These are phyloP conservation scores for Petroica traversi DNA, from an alignment of 2,113 vertebrate species.

Conservation along the genomic window DNA sequence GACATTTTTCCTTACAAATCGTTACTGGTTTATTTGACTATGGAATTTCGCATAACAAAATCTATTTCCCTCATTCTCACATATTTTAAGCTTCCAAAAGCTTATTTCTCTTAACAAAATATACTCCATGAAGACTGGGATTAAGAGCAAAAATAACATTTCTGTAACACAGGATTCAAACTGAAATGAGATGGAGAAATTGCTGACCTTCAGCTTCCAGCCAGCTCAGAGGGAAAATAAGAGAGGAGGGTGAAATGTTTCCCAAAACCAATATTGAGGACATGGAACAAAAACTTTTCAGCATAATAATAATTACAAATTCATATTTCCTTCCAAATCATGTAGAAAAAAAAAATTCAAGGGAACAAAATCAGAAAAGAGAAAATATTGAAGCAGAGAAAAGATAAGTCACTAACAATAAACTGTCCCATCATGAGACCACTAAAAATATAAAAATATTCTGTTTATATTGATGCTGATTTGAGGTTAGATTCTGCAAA, in stretches of 20 bases:
- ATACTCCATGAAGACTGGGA: neutral
- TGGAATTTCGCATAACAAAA: neutral
- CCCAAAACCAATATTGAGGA: rapidly evolving
- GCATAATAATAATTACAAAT: neutral
- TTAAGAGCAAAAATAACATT: neutral
- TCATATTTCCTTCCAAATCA: neutral
- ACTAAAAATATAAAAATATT: neutral
- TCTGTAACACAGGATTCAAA: neutral
- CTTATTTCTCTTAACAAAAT: neutral
- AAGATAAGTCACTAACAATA: neutral
- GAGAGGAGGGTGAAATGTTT: neutral
- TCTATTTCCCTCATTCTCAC: neutral
- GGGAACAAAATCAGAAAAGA: neutral
- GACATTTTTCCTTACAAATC: neutral
- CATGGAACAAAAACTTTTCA: neutral
- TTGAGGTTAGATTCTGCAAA: neutral
- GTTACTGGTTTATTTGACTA: neutral
- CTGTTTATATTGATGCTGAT: neutral
- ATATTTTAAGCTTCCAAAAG: neutral
- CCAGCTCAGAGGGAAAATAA: neutral
- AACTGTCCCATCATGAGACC: neutral
- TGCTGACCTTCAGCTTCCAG: neutral
- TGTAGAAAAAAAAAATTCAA: neutral
- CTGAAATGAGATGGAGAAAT: neutral
- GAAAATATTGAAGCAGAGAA: neutral